These are phyloP conservation scores for Campoplex nolae DNA, from an alignment of 2,888 invertebrate genomes.

Conservation along the genomic window DNA sequence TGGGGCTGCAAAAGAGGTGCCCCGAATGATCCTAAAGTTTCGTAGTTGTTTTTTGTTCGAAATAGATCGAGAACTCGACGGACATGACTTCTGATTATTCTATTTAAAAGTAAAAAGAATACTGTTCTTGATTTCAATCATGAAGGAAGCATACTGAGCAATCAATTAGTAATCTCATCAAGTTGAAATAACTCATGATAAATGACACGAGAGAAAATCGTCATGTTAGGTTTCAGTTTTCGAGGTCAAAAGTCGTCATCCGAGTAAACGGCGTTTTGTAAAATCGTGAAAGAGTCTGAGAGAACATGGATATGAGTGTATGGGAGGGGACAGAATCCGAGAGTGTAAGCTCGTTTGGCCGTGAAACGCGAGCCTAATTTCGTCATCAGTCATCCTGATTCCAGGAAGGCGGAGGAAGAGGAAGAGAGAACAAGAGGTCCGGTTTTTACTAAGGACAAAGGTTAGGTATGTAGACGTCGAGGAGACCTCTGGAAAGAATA, in stretches of 20 bases:
- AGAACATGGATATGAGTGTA: not conserved
- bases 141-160: no score
- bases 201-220: not conserved
- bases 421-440: conserved; percentile 4
- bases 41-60: no score
- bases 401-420: conserved; percentile 64
- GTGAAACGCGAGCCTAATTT: conserved; percentile 72
- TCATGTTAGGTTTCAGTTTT: conserved; percentile 3
- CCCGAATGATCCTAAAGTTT: not conserved
- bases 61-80: no score
- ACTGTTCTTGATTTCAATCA: no score
- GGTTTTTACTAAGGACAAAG: conserved; percentile 32
- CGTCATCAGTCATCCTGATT: conserved; percentile 75
- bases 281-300: conserved; percentile 18
- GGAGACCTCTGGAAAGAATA: not conserved
- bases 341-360: conserved; percentile 58
- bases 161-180: not conserved
- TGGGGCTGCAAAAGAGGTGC: not conserved
- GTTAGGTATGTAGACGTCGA: conserved; percentile 29
- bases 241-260: conserved; percentile 10
- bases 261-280: conserved; percentile 34
- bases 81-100: not conserved
- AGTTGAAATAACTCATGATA: not conserved
- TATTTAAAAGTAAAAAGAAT: not conserved
- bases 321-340: conserved; percentile 14